Base-by-base conservation (phyloP, 1,140 invertebrate species). In the Lasioglossum albipes region DNA sequence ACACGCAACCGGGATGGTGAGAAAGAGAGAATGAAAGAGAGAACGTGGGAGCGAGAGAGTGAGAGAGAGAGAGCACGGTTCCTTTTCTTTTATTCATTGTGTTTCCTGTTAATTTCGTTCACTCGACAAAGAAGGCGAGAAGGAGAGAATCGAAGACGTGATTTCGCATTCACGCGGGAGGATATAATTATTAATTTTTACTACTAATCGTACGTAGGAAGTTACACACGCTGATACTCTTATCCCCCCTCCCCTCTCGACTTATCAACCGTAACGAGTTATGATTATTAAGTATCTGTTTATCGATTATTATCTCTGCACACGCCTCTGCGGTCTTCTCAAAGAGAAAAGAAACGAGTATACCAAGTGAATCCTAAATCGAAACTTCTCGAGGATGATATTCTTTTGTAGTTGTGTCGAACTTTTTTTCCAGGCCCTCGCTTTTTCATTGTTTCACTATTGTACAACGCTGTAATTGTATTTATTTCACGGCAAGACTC, bases 401-500 rank as follows among this genome's bases (percentile, higher is more conserved):
- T 73, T 79, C 45, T 18, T 79, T 66, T 31, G 31, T 78, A 78
- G 31, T 65, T 16, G n/a, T 72, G 36, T 6, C 27, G 41, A 68
- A 67, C 36, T 36, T 36, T 45, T 45, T 68, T 77, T 68, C 22
- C 68, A 18, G 52, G 16, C 27, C 27, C 45, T 59, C n/a, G 18
- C 9, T 20, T 67, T 79, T 18, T 74, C n/a, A 27, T 69, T 74
- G 5, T 79, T 74, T 74, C 71, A 74, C 45, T 22, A 73, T 36
- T 66, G 4, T 45, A 42, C 20, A 79, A 79, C 45, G 52, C 62
- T 59, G 20, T 79, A 74, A 79, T 74, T 79, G 70, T 79, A 79
- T 79, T 79, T 79, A 74, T 79, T 79, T 79, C 52, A 74, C 52
- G 12, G 31, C 65, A 66, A 57, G 31, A 64, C 20, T 49, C 69